A percentile compares a stretch with the other conserved stretches of the same genome.
These are phyloP conservation scores for Bombus consobrinus DNA, from an alignment of 1,140 invertebrate species.

Conservation along the genomic window DNA sequence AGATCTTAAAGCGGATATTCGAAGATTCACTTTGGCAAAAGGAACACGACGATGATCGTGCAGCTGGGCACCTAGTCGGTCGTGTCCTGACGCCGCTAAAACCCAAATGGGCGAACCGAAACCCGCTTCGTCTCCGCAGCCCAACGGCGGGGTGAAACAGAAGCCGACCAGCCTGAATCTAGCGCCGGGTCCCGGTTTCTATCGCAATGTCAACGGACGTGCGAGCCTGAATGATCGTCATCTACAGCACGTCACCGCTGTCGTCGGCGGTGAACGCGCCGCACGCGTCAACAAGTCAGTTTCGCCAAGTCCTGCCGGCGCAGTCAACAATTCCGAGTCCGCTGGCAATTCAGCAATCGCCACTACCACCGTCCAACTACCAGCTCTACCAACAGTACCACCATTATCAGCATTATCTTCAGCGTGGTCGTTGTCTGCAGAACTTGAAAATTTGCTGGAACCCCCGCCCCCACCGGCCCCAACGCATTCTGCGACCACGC, in stretches of 20 bases:
- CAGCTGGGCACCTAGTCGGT: slow-evolving; percentile 60
- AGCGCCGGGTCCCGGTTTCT: slow-evolving; percentile 77
- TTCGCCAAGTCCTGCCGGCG: slow-evolving; percentile 61
- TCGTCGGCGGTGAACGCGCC: slow-evolving; percentile 71
- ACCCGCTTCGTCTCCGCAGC: slow-evolving; percentile 77
- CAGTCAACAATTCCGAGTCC: slow-evolving; percentile 62
- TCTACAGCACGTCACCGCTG: slow-evolving; percentile 76
- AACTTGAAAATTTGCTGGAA: slow-evolving; percentile 77
- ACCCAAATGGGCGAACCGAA: slow-evolving; percentile 81
- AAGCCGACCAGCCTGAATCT: slow-evolving; percentile 81
- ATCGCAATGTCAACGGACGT: slow-evolving; percentile 79
- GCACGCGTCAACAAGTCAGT: slow-evolving; percentile 72
- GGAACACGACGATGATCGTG: slow-evolving; percentile 44
- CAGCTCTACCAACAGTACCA: slow-evolving; percentile 74
- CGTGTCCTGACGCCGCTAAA: slow-evolving; percentile 52
- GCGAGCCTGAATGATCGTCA: slow-evolving; percentile 79
- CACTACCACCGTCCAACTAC: slow-evolving; percentile 66
- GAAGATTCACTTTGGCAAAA: neutral
- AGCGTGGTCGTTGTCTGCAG: slow-evolving; percentile 73
- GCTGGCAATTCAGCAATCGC: slow-evolving; percentile 55
- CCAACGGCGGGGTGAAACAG: slow-evolving; percentile 81
- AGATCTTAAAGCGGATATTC: neutral
- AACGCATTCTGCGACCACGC: slow-evolving; percentile 63
- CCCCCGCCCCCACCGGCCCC: slow-evolving; percentile 79
- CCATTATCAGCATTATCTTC: slow-evolving; percentile 72